Evolutionary conservation across 2,113 vertebrate genomes (phyloP), one percentile per base, ranked within the genome.

Genomic region (Formicarius rufipectus): DNA sequence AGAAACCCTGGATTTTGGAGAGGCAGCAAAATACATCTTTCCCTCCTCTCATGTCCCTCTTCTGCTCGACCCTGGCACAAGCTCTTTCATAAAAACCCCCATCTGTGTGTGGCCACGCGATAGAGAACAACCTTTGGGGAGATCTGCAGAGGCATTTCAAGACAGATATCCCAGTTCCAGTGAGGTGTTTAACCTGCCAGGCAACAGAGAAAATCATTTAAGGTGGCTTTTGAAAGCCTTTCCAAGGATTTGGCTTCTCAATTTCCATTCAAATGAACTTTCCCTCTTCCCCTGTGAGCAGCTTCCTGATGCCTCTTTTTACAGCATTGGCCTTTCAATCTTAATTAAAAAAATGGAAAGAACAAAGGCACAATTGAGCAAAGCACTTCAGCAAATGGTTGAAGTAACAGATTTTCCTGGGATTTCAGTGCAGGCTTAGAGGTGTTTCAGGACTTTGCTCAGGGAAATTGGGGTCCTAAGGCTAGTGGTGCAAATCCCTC

Each of bases 281-380:
- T 66, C 81, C 62, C 30, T 72, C 74, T 93, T 84, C 66, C 69
- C 1, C 2, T 37, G 39, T 14, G 1, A 14, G 47, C 19, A 42
- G 69, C 84, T 89, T 95, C 84, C 62, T 8, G 1, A 20, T 33
- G 27, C 73, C 22, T 82, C 71, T 68, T 89, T 84, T 90, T 68
- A 87, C 68, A 77, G 39, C 68, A 42, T 66, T 0, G 9, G 72
- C 92, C 88, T 96, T 91, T 93, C 13, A 28, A 37, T 93, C 67
- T 94, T 96, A 95, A 94, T 95, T 96, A 93, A 90, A 96, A 81
- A 95, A 87, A 63, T 60, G 27, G 89, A 28, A 91, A 90, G 89
- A 93, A 91, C 87, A 91, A 91, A 96, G 82, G 50, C 62, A 50
- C 78, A 79, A 47, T 8, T 93, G 91, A 90, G 93, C 2, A 20